A percentile compares a stretch with the other conserved stretches of the same genome.
phyloP scores from a whole-genome alignment of 1,140 invertebrate species.

The Zaprionus kolodkinae region DNA sequence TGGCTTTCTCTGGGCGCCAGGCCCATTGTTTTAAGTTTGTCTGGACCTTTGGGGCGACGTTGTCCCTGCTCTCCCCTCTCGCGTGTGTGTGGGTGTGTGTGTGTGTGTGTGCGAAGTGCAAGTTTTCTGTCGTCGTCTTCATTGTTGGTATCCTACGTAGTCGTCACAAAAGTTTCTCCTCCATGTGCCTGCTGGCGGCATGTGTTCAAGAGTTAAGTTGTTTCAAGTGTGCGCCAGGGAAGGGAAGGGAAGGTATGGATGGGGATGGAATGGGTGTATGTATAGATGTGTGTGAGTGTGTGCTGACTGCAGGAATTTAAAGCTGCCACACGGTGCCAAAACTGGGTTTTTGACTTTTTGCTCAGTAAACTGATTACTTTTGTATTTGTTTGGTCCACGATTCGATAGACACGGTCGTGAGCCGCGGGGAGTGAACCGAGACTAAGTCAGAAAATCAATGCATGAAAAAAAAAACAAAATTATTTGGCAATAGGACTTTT shows the following conservation, averaged over 20 bases:
- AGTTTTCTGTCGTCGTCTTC: constrained; percentile 76
- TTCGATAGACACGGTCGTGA: constrained; percentile 12
- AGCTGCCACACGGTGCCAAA: constrained; percentile 75
- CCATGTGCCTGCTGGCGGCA: constrained; percentile 79
- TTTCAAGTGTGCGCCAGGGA: constrained; percentile 58
- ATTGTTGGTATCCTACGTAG: constrained; percentile 62
- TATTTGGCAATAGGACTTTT: constrained; percentile 29
- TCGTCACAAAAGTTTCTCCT: constrained; percentile 75
- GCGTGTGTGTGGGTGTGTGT: constrained; percentile 36
- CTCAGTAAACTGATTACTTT: constrained; percentile 76
- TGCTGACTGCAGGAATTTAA: constrained; percentile 77
- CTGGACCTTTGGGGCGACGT: constrained; percentile 46
- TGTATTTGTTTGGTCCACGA: constrained; percentile 69
- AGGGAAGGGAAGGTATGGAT: neutral
- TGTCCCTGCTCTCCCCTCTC: constrained; percentile 1
- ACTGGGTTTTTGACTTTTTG: constrained; percentile 65
- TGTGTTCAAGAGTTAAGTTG: constrained; percentile 81
- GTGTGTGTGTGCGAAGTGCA: constrained; percentile 53
- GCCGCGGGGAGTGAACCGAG: neutral
- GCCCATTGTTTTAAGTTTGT: constrained; percentile 70
- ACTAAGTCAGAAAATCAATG: constrained; percentile 41
- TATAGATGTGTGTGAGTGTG: neutral
- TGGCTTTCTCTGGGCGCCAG: constrained; percentile 46
- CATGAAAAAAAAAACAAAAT: constrained; percentile 6
- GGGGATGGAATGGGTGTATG: neutral